phyloP scores from a whole-genome alignment of 2,888 invertebrate species.

The Stenodera caucasica region DNA sequence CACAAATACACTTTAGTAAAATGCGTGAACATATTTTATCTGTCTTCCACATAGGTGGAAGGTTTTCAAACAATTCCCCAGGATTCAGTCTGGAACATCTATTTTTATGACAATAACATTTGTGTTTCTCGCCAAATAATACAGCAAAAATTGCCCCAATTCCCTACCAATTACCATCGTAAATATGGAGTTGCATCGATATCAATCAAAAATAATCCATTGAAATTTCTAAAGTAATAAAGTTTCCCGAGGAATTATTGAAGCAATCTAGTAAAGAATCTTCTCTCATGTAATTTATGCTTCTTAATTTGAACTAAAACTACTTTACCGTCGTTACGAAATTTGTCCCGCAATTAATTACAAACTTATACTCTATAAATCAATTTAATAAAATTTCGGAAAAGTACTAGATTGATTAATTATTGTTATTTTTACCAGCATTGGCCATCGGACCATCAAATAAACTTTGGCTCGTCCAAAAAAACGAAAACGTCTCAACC shows the following conservation, averaged over 20 bases:
- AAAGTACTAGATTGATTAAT: not conserved
- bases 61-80: slow-evolving; percentile 9
- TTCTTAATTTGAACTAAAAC: slow-evolving; percentile 8
- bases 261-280: not conserved
- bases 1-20: slow-evolving; percentile 15
- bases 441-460: slow-evolving; percentile 63
- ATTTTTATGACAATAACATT: slow-evolving; percentile 8
- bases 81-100: slow-evolving; percentile 6
- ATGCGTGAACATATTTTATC: slow-evolving; percentile 21
- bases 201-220: not conserved
- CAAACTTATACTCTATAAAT: not conserved
- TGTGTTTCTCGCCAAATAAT: not conserved
- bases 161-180: not conserved
- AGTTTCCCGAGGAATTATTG: not conserved
- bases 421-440: slow-evolving; percentile 56
- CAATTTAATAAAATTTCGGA: not conserved
- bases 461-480: slow-evolving; percentile 65
- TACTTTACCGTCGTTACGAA: not conserved
- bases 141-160: not conserved
- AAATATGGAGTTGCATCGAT: not conserved
- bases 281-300: slow-evolving; percentile 1
- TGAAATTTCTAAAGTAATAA: not conserved
- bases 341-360: slow-evolving; percentile 3
- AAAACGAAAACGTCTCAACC: slow-evolving; percentile 61
- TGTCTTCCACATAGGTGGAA: slow-evolving; percentile 6